phyloP scores from a whole-genome alignment of 2,113 vertebrate genomes.

The Thamnophis sirtalis region DNA sequence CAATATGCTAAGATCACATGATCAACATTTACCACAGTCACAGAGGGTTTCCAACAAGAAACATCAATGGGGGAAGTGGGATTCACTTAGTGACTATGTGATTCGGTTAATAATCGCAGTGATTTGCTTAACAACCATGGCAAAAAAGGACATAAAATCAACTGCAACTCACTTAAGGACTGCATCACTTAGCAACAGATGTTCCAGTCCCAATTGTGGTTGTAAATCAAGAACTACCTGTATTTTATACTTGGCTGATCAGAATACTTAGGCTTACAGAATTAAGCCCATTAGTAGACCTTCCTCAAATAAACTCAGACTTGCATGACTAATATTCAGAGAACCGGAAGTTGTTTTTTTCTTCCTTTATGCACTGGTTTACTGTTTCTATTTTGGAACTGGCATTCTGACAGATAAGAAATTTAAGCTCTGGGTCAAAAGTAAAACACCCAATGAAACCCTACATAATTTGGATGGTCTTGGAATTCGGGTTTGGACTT shows the following conservation, averaged over 20 bases:
- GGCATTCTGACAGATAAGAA: not conserved
- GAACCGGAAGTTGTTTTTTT: not conserved
- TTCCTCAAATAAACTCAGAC: not conserved
- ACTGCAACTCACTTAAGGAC: not conserved
- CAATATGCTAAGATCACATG: too few relatives aligned
- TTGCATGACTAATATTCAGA: not conserved
- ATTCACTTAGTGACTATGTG: not conserved
- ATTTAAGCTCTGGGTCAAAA: not conserved
- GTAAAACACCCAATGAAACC: not conserved
- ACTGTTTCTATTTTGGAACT: not conserved
- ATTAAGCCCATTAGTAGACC: not conserved
- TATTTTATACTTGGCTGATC: not conserved
- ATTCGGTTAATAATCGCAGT: not conserved
- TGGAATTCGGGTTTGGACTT: not conserved
- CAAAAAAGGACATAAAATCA: not conserved
- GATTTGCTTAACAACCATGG: not conserved
- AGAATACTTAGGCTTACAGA: not conserved
- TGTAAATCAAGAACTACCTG: not conserved
- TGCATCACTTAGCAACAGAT: not conserved
- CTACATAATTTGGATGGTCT: not conserved
- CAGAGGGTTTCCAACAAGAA: not conserved
- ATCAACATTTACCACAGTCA: not conserved
- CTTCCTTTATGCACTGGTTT: not conserved
- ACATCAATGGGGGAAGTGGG: not conserved
- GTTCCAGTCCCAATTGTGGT: not conserved